A percentile compares a stretch with the other conserved stretches of the same genome.
phyloP scores from a whole-genome alignment of 92 coral and sea anemone genomes.

The Diadumene lineata region DNA sequence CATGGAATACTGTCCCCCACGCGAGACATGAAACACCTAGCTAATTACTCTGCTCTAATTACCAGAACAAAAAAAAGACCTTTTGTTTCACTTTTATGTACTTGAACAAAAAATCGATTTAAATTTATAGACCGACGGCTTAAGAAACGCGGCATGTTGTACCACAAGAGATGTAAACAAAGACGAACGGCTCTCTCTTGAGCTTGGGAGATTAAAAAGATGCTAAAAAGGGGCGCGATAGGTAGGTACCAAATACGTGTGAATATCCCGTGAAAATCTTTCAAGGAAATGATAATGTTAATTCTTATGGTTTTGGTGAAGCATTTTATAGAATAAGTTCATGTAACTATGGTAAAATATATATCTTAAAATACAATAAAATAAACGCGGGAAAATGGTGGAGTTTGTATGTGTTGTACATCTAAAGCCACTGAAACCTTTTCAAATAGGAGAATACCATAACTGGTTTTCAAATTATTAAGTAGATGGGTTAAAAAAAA shows the following conservation, averaged over 20 bases:
- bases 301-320: too few relatives aligned
- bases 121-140: not conserved
- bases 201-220: not conserved
- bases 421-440: too few relatives aligned
- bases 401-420: too few relatives aligned
- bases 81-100: conserved; percentile 16
- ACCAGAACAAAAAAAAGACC: not conserved
- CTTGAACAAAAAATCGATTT: conserved; percentile 3
- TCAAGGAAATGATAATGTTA: not conserved
- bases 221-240: not conserved
- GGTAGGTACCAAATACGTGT: not conserved
- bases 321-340: too few relatives aligned
- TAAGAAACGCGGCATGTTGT: too few relatives aligned
- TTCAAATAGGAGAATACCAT: too few relatives aligned
- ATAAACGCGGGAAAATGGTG: too few relatives aligned
- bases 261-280: not conserved
- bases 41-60: conserved; percentile 13
- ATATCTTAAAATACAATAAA: too few relatives aligned
- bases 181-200: not conserved
- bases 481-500: too few relatives aligned
- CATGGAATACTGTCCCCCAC: conserved; percentile 28
- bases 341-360: too few relatives aligned
- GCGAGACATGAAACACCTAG: not conserved
- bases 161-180: not conserved
- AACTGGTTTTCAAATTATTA: too few relatives aligned